These are phyloP conservation scores for Dicranocentrus wangi DNA, from an alignment of 2,888 invertebrate genomes.

Conservation along the genomic window DNA sequence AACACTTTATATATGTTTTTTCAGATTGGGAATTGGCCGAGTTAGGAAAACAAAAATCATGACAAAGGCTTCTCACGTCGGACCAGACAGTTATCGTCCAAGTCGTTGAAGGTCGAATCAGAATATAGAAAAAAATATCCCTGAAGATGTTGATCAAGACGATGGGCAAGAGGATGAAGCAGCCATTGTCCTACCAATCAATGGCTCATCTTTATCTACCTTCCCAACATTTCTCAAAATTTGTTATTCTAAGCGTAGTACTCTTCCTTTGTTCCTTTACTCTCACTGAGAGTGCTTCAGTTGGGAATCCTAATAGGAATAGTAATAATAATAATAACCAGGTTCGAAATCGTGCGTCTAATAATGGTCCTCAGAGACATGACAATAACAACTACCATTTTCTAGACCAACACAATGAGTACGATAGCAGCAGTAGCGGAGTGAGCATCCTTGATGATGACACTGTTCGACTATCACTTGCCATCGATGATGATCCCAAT, in stretches of 20 bases:
- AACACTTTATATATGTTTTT: no score
- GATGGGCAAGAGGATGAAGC: conserved; percentile 46
- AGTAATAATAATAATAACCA: conserved; percentile 4
- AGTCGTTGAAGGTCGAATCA: conserved; percentile 42
- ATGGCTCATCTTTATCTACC: conserved; percentile 26
- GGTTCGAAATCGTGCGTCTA: conserved; percentile 6
- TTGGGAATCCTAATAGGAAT: conserved; percentile 24
- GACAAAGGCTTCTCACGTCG: conserved; percentile 6
- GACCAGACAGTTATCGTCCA: conserved; percentile 32
- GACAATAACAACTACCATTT: conserved; percentile 5
- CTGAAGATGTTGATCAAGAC: conserved; percentile 41
- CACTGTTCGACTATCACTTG: conserved; percentile 47
- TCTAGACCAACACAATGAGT: conserved; percentile 51
- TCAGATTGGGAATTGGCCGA: neutral
- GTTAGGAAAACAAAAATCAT: neutral
- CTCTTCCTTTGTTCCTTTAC: conserved; percentile 40
- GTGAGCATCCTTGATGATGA: conserved; percentile 58
- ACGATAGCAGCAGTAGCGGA: conserved; percentile 50
- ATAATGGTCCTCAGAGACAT: neutral
- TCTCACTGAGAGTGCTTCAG: conserved; percentile 47
- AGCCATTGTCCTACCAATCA: conserved; percentile 33
- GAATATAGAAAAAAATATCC: conserved; percentile 4
- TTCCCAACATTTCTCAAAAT: conserved; percentile 9
- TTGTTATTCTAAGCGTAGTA: conserved; percentile 13
- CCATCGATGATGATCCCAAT: conserved; percentile 47